Percentiles rank a stretch among this genome's conserved stretches.
These are phyloP conservation scores for Paramuricea clavata DNA, from an alignment of 92 coral and sea anemone genomes.

Conservation along the genomic window DNA sequence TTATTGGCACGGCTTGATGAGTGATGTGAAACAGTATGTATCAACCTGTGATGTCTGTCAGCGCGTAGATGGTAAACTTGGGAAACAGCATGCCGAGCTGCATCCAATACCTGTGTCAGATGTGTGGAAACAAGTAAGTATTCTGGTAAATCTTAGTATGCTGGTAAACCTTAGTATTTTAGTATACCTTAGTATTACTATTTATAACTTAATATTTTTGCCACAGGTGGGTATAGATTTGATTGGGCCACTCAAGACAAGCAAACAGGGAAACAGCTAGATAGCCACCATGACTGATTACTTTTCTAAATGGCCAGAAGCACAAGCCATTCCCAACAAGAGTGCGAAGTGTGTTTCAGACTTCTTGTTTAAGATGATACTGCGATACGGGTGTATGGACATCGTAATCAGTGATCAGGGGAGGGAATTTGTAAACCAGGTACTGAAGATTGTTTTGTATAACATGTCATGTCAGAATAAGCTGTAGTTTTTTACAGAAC, in stretches of 20 bases:
- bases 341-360: conserved; percentile 35
- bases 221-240: conserved; percentile 45
- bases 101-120: conserved; percentile 44
- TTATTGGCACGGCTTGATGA: conserved; percentile 55
- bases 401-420: conserved; percentile 25
- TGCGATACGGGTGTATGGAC: conserved; percentile 25
- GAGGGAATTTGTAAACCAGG: conserved; percentile 36
- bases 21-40: conserved; percentile 42
- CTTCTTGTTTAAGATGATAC: conserved; percentile 20
- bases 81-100: conserved; percentile 43
- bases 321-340: conserved; percentile 38
- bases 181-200: neutral
- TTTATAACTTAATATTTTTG: neutral
- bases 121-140: conserved; percentile 49
- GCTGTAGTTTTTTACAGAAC: neutral
- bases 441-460: neutral
- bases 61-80: conserved; percentile 45
- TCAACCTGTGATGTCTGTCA: conserved; percentile 54
- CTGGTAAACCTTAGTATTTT: too few relatives aligned
- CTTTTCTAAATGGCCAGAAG: conserved; percentile 44
- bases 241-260: neutral
- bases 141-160: too few relatives aligned
- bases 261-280: conserved; percentile 24
- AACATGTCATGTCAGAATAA: too few relatives aligned
- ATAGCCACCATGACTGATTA: conserved; percentile 29